Conservation (phyloP, 2,888 invertebrate species). For the Pemphredon lugubris region DNA sequence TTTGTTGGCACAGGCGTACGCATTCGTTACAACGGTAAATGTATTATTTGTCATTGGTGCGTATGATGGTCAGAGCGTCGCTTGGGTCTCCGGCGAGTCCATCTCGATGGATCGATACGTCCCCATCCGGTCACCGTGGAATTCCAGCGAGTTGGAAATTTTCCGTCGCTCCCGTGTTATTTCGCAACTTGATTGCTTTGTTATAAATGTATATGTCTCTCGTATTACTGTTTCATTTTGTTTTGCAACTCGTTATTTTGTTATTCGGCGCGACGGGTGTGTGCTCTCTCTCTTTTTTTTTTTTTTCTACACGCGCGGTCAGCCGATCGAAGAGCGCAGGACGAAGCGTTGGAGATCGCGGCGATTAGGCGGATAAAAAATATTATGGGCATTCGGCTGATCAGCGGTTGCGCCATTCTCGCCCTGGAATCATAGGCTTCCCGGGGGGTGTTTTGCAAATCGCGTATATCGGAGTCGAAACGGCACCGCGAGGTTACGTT, state of each 20-base stretch:
- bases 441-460: too few relatives aligned
- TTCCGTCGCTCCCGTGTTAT: constrained; percentile 48
- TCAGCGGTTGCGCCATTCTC: too few relatives aligned
- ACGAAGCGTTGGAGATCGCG: too few relatives aligned
- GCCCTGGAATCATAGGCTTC: too few relatives aligned
- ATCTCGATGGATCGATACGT: constrained; percentile 67
- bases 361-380: too few relatives aligned
- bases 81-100: constrained; percentile 34
- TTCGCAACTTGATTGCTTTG: constrained; percentile 59
- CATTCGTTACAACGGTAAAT: constrained; percentile 32
- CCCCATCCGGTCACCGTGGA: constrained; percentile 62
- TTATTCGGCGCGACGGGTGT: constrained; percentile 13
- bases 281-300: not conserved
- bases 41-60: constrained; percentile 50
- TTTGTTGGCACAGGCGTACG: constrained; percentile 16
- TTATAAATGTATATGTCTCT: constrained; percentile 52
- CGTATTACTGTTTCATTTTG: constrained; percentile 50
- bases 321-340: too few relatives aligned
- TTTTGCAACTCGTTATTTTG: constrained; percentile 37
- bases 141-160: constrained; percentile 62
- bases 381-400: too few relatives aligned
- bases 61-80: constrained; percentile 36
- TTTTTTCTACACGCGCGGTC: too few relatives aligned
- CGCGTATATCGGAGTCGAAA: too few relatives aligned
- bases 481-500: too few relatives aligned